Base-by-base conservation (phyloP, 2,888 invertebrate species). In the Schizotus pectinicornis region DNA sequence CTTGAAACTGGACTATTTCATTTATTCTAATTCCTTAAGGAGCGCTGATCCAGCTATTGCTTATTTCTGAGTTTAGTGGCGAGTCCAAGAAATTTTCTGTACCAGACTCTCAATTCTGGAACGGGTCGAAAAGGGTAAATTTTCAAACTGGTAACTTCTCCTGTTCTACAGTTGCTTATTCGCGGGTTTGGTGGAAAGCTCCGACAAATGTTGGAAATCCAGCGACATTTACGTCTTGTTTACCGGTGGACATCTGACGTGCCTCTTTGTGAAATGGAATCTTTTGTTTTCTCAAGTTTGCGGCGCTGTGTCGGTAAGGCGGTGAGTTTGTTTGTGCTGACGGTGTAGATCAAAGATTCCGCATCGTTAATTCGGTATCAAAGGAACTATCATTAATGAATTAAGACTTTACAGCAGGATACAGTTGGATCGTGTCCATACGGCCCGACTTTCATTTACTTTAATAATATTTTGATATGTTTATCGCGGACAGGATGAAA, bases 311-410 rank as follows among this genome's bases (percentile, higher is more conserved):
- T 70, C 67, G 68, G 67, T 68, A 67, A 69, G 62, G 67, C 70
- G 72, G 72, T 67, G 65, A 67, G 75, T 76, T 76, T 77, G 74
- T 78, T 78, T 79, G 75, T 68, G 65, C 65, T 70, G 61, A 62
- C 76, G 75, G 76, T 66, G 61, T 66, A 79, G 77, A 79, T 79
- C 77, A 78, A 78, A 78, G 76, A 69, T 70, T 64, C 66, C 65
- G 65, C 68, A 74, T 74, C 77, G 78, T 78, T 78, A 79, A 79
- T 78, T 74, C 75, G 65, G 75, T 75, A 77, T 78, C 78, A 80
- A 80, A 79, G 78, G 76, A 77, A 78, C 78, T 75, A 78, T 78
- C 76, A 76, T 77, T 75, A 76, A 76, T 77, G 77, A 78, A 78
- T 77, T 75, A 76, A 76, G 76, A 76, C 76, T 76, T 77, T 74